Evolutionary conservation across 2,888 invertebrate species (phyloP).

Genomic region (Apamea anceps): DNA sequence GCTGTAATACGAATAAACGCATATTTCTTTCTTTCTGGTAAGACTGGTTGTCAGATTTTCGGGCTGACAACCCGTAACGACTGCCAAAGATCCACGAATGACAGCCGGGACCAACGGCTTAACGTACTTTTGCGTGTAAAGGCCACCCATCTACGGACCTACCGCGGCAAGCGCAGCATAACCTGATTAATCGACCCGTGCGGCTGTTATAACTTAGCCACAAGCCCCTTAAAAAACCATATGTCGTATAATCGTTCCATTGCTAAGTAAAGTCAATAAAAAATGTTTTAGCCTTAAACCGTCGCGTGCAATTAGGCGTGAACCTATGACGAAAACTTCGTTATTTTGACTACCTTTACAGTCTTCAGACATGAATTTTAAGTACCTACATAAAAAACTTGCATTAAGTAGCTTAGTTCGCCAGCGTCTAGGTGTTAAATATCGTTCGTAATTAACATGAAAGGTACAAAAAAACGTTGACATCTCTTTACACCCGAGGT

Average conservation of each 20-base stretch:
- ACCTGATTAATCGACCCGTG: too few relatives aligned
- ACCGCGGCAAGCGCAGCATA: too few relatives aligned
- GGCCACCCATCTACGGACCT: too few relatives aligned
- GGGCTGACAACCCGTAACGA: too few relatives aligned
- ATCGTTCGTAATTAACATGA: slow-evolving; percentile 67
- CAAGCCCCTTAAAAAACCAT: too few relatives aligned
- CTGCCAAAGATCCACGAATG: too few relatives aligned
- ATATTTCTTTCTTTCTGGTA: too few relatives aligned
- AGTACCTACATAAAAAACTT: slow-evolving; percentile 41
- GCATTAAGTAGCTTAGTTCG: slow-evolving; percentile 23
- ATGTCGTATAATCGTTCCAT: background rate
- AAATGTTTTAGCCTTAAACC: background rate
- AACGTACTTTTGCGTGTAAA: too few relatives aligned
- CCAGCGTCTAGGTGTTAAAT: slow-evolving; percentile 59
- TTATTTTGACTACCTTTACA: slow-evolving; percentile 31
- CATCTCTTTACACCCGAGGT: slow-evolving; percentile 73
- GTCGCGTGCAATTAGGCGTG: slow-evolving; percentile 41
- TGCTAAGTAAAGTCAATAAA: background rate
- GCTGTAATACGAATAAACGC: too few relatives aligned
- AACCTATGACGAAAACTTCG: slow-evolving; percentile 20
- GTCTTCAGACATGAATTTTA: slow-evolving; percentile 48
- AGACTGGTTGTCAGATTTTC: too few relatives aligned
- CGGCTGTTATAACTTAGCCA: too few relatives aligned
- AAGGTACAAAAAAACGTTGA: slow-evolving; percentile 72
- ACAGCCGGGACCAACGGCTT: too few relatives aligned